Conservation (phyloP, 2,113 vertebrate genomes). For the Proterorhinus semilunaris region DNA sequence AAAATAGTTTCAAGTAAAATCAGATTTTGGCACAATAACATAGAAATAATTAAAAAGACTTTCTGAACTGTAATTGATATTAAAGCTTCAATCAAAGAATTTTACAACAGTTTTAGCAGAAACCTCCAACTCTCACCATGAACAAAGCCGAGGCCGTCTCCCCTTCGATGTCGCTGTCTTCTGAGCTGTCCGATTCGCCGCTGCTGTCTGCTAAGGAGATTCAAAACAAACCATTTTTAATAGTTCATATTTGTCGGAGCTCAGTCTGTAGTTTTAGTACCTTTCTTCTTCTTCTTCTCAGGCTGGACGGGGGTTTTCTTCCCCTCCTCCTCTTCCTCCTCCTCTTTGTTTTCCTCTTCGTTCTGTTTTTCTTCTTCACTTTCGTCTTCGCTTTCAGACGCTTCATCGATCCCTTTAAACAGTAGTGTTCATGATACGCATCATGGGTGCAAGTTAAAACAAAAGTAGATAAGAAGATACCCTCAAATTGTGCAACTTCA, state of each 20-base stretch:
- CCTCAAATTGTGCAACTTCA: too few species aligned
- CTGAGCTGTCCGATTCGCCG: constrained; percentile 87
- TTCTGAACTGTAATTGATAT: too few species aligned
- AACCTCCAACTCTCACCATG: constrained; percentile 70
- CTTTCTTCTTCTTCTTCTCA: constrained; percentile 89
- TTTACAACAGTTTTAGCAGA: neutral
- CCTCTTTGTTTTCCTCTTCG: constrained; percentile 86
- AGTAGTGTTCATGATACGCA: neutral
- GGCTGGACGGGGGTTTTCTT: constrained; percentile 83
- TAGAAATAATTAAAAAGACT: too few species aligned
- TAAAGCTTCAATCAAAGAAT: neutral
- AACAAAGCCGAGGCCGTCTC: constrained; percentile 88
- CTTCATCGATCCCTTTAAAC: constrained; percentile 84
- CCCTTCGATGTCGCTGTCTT: constrained; percentile 92
- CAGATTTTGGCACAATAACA: neutral
- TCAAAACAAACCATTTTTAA: neutral
- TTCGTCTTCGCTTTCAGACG: constrained; percentile 87
- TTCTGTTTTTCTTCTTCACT: constrained; percentile 88
- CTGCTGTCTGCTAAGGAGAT: constrained; percentile 81
- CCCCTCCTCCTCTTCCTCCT: constrained; percentile 89
- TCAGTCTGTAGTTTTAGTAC: constrained; percentile 44
- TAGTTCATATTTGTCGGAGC: too few species aligned
- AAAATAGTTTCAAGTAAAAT: neutral
- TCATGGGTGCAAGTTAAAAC: too few species aligned
- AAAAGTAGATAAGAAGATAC: too few species aligned